Conservation (phyloP, 2,797 vertebrate genomes). For the Meriones psammophilus region DNA sequence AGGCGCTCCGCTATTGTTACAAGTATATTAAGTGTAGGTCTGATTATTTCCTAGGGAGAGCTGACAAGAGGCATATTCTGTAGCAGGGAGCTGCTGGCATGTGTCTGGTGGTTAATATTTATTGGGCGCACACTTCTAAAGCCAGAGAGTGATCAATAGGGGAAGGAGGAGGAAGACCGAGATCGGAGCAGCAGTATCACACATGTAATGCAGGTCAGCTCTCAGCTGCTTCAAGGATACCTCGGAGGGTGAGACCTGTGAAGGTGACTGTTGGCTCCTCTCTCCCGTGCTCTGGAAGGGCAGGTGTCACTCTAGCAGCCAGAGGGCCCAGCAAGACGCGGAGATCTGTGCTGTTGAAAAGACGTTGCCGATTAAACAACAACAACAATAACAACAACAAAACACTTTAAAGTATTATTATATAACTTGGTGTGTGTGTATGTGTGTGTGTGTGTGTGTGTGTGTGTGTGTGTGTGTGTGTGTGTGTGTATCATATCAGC, state of each 20-base stretch:
- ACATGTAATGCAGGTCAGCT: background rate
- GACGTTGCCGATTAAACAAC: background rate
- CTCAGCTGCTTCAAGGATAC: conserved; percentile 30
- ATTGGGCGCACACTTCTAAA: background rate
- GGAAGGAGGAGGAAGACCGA: background rate
- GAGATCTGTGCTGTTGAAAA: background rate
- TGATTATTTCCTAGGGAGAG: conserved; percentile 69
- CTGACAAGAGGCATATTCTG: conserved; percentile 66
- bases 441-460: too few species aligned
- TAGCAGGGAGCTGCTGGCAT: conserved; percentile 38
- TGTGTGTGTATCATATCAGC: too few species aligned
- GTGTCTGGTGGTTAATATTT: conserved; percentile 43
- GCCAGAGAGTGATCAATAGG: background rate
- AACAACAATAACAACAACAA: background rate
- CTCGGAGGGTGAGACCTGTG: background rate
- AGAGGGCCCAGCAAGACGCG: background rate
- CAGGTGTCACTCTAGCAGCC: background rate
- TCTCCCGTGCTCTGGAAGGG: background rate
- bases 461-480: too few species aligned
- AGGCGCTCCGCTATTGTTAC: conserved; percentile 67
- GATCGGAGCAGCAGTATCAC: background rate
- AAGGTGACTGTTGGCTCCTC: background rate
- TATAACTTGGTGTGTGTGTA: too few species aligned
- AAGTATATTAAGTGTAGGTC: conserved; percentile 72
- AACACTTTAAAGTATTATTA: background rate